Conservation (phyloP, 2,113 vertebrate species). For the Butorides virescens region DNA sequence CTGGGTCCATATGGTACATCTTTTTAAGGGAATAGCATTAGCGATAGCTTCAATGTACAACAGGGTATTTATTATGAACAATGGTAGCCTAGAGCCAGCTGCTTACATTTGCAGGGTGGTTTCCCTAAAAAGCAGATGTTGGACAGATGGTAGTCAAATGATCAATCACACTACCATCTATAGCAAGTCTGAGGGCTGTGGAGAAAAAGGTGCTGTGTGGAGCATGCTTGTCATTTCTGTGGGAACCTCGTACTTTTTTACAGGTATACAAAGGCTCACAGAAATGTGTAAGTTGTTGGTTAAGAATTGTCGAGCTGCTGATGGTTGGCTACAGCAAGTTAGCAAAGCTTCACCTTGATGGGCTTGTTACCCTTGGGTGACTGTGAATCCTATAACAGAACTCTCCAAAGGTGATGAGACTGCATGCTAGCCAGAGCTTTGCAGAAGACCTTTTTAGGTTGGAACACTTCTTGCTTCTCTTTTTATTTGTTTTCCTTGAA, state of each 20-base stretch:
- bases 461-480: background rate
- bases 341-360: background rate
- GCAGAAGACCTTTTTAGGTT: background rate
- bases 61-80: background rate
- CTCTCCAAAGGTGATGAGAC: background rate
- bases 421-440: background rate
- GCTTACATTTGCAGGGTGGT: background rate
- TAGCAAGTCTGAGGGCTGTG: background rate
- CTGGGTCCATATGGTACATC: background rate
- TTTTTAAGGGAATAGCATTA: background rate
- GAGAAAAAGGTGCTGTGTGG: background rate
- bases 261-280: background rate
- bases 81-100: background rate
- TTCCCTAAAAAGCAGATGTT: background rate
- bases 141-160: background rate
- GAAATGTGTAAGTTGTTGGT: background rate
- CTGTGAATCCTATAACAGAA: background rate
- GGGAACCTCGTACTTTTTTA: background rate
- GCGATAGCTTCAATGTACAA: background rate
- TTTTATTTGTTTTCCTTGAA: background rate
- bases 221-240: background rate
- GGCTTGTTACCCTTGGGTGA: background rate
- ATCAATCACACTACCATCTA: background rate
- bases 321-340: background rate
- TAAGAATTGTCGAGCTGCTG: background rate